These are phyloP conservation scores for Pangasius larnaudii DNA, from an alignment of 2,797 vertebrate genomes.

Conservation along the genomic window DNA sequence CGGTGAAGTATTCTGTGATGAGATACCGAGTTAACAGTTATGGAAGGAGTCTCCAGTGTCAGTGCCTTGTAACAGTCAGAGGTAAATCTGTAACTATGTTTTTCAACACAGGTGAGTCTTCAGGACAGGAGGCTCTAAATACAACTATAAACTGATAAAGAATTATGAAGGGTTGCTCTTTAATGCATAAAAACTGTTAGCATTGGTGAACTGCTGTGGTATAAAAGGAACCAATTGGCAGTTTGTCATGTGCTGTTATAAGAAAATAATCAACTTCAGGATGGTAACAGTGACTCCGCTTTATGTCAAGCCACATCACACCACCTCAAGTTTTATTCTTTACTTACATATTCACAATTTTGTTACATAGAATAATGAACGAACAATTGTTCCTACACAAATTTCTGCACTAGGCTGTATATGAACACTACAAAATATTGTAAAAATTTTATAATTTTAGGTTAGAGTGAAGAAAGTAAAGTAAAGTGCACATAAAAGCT, in stretches of 20 bases:
- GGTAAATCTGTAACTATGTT: not conserved
- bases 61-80: not conserved
- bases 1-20: not conserved
- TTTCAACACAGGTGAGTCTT: not conserved
- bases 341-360: not conserved
- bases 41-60: not conserved
- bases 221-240: not conserved
- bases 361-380: not conserved
- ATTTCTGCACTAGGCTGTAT: not conserved
- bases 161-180: not conserved
- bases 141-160: not conserved
- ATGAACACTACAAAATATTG: not conserved
- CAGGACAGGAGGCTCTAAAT: not conserved
- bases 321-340: not conserved
- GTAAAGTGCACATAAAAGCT: not conserved
- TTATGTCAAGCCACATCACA: not conserved
- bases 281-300: not conserved
- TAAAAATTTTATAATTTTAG: not conserved
- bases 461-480: not conserved
- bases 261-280: not conserved
- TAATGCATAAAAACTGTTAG: not conserved
- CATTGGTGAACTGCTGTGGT: not conserved
- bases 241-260: not conserved
- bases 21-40: not conserved
- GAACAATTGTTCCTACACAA: not conserved